Evolutionary conservation across 2,113 vertebrate species (phyloP).

Genomic region (Elaphurus davidianus): DNA sequence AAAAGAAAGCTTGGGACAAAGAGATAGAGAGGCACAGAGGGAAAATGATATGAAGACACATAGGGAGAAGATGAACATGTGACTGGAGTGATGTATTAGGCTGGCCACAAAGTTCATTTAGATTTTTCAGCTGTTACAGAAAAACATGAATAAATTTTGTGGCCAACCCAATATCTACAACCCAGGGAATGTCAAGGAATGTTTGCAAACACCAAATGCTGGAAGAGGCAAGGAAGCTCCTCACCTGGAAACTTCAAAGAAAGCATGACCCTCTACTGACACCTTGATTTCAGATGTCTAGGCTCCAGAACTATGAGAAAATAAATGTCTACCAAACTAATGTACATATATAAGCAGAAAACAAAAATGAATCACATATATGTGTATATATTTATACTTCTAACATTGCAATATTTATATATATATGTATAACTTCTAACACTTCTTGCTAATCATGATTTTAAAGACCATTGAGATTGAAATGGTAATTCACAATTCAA

Average conservation of each 20-base stretch:
- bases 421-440: neutral
- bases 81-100: neutral
- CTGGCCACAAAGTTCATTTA: neutral
- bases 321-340: neutral
- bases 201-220: neutral
- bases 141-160: neutral
- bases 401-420: neutral
- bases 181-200: neutral
- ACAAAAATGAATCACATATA: neutral
- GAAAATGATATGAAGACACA: neutral
- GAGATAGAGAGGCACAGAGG: neutral
- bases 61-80: neutral
- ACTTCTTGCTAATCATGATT: neutral
- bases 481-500: neutral
- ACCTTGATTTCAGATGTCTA: neutral
- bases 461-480: neutral
- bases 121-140: neutral
- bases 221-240: neutral
- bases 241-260: too few species aligned
- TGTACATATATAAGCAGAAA: neutral
- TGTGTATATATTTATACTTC: neutral
- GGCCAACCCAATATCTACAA: neutral
- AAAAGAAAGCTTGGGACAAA: neutral
- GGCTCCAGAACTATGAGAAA: too few species aligned
- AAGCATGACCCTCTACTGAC: rapidly evolving